Conservation (phyloP, 2,113 vertebrate genomes). For the Nothobranchius kuhntae region DNA sequence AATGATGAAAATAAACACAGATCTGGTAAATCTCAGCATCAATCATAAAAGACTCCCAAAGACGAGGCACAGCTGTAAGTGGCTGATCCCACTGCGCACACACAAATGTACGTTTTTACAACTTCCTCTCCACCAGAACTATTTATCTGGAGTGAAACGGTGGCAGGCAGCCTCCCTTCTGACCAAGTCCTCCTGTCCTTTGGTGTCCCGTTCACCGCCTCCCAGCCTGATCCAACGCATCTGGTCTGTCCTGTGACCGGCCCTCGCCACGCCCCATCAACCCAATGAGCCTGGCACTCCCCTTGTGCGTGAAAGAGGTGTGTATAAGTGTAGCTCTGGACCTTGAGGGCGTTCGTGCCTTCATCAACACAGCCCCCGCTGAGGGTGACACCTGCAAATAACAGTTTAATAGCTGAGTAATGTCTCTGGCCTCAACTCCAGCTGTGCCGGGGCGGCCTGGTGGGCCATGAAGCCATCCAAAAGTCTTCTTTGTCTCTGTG, state of each 20-base stretch:
- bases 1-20: no score
- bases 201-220: constrained; percentile 40
- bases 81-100: no score
- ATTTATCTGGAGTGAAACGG: constrained; percentile 60
- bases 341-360: constrained; percentile 55
- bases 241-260: constrained; percentile 10
- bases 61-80: background rate
- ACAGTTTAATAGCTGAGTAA: constrained; percentile 75
- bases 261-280: constrained; percentile 27
- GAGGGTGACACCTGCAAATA: constrained; percentile 75
- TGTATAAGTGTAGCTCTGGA: constrained; percentile 29
- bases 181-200: constrained; percentile 36
- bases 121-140: background rate
- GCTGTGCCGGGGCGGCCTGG: constrained; percentile 49
- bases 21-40: no score
- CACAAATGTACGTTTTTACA: no score
- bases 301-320: constrained; percentile 30
- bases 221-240: constrained; percentile 18
- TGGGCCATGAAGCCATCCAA: constrained; percentile 43
- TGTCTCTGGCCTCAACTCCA: constrained; percentile 59
- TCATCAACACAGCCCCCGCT: constrained; percentile 60
- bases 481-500: constrained; percentile 26
- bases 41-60: background rate
- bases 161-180: constrained; percentile 43
- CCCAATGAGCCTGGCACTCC: constrained; percentile 6